phyloP scores from a whole-genome alignment of 2,888 invertebrate species.

The Parelbella ahira region DNA sequence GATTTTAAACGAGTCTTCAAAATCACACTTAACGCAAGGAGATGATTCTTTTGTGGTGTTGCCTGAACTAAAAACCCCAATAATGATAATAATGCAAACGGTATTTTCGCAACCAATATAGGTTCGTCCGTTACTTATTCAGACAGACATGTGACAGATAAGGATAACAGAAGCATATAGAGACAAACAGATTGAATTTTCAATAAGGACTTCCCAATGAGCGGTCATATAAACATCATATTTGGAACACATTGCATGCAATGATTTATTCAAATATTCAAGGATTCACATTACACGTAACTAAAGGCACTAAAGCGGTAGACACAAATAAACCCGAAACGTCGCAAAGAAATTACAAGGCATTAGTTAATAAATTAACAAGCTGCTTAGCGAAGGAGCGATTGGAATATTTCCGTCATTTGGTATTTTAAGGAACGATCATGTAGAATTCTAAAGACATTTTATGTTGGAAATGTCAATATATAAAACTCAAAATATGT shows the following conservation, averaged over 20 bases:
- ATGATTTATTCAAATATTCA: constrained; percentile 18
- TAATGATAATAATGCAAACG: constrained; percentile 63
- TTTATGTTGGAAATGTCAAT: too few relatives aligned
- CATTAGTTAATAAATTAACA: constrained; percentile 4
- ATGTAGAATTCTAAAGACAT: background rate
- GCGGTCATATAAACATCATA: constrained; percentile 11
- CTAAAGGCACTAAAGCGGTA: constrained; percentile 5
- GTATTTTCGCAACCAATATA: constrained; percentile 60
- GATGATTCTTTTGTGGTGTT: constrained; percentile 34
- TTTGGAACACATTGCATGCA: too few relatives aligned
- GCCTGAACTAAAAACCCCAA: constrained; percentile 59
- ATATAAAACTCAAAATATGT: too few relatives aligned
- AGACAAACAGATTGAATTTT: constrained; percentile 57
- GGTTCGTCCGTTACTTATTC: constrained; percentile 62
- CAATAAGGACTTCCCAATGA: constrained; percentile 44
- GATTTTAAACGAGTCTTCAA: too few relatives aligned
- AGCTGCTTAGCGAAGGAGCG: background rate
- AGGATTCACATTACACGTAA: constrained; percentile 10
- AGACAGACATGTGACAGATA: constrained; percentile 60
- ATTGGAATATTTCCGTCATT: constrained; percentile 5
- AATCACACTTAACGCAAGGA: constrained; percentile 29
- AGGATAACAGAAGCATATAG: constrained; percentile 60
- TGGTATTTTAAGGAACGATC: constrained; percentile 1
- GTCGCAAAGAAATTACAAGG: background rate
- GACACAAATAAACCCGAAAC: constrained; percentile 16